Percentiles rank a stretch among this genome's conserved stretches.
These are phyloP conservation scores for Thymelicus acteon DNA, from an alignment of 2,888 invertebrate species.

Conservation along the genomic window DNA sequence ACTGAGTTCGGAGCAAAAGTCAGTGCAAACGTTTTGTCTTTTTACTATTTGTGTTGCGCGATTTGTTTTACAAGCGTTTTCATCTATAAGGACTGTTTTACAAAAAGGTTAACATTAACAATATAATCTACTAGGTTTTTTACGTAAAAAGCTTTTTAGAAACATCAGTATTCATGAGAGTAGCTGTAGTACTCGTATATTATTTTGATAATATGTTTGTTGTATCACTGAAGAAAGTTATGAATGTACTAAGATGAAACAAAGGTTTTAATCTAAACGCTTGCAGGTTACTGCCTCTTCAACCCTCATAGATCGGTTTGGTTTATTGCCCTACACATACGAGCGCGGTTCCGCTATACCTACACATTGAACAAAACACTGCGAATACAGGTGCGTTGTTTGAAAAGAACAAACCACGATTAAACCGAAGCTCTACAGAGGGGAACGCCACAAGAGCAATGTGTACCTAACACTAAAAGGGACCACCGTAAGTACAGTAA, in stretches of 20 bases:
- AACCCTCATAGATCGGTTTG: neutral
- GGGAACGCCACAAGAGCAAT: neutral
- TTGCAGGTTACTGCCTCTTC: neutral
- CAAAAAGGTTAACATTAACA: neutral
- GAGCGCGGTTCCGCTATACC: neutral
- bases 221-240: no score
- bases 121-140: neutral
- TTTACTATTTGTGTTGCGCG: constrained; percentile 10
- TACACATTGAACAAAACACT: neutral
- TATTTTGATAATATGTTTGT: no score
- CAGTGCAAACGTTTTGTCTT: constrained; percentile 11
- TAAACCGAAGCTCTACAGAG: neutral
- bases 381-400: neutral
- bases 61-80: constrained; percentile 15
- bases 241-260: no score
- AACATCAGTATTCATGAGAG: no score
- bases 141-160: no score
- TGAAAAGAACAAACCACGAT: constrained; percentile 2
- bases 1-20: constrained; percentile 14
- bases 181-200: no score
- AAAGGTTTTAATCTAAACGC: no score
- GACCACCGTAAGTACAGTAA: no score
- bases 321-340: neutral
- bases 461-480: no score
- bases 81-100: neutral